Base-by-base conservation (phyloP, 2,888 invertebrate species). In the Lepetodrilus schrolli region DNA sequence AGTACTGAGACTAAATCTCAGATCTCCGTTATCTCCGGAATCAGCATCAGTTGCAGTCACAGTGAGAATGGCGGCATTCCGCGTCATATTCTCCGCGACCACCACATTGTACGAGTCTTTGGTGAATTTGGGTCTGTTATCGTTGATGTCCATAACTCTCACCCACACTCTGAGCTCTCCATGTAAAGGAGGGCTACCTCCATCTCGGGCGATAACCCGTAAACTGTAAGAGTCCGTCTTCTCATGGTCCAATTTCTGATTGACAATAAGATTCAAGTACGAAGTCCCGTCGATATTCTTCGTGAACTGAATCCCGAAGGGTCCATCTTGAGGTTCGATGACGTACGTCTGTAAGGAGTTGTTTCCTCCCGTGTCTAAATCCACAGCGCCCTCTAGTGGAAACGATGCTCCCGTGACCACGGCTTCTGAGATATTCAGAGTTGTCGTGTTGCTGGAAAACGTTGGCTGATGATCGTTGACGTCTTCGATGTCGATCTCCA, bases 31-130 rank as follows among this genome's bases (percentile, higher is more conserved):
- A 4, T 93, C 93, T 3, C 96, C 97, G 78, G 94, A 93, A 87
- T 98, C 98, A 36, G 93, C 93, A 88, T 98, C 98, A 4, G 93
- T 93, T 0, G 98, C 97, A n/a, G 93, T 93, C 0, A 98, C 94
- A n/a, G 81, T 80, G 34, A 84, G 69, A 47, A 87, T 79, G 4
- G 83, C 77, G 1, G 83, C 79, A 48, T 85, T 85, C 1, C 81
- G 76, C 0, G 78, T 72, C 8, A 84, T 80, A 66, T 84, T 85
- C 70, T 87, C 86, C 65, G 84, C 82, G 1, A 86, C 84, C 4
- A 83, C 79, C 4, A 81, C 75, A 26, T 82, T 83, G 74, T 86
- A 87, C 49, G 77, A 75, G 2, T 74, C 72, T 49, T 82, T 74
- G 2, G 77, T 80, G 75, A 87, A 87, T 5, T 65, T 72, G 4